Conservation (phyloP, 1,140 invertebrate species). For the Caenorhabditis briggsae region DNA sequence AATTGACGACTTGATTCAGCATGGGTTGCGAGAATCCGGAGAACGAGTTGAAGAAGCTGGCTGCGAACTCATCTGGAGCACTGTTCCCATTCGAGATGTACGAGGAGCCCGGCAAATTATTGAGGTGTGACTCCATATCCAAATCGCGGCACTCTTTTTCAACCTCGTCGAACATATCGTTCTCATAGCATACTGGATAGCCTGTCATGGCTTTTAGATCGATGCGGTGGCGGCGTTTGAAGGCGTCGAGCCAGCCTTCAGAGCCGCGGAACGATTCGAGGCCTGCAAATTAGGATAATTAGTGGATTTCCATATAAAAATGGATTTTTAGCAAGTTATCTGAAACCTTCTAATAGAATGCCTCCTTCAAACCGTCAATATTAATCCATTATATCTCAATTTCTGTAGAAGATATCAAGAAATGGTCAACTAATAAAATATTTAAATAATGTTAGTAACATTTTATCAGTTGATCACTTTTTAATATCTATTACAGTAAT, state of each 20-base stretch:
- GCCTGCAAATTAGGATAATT: conserved; percentile 21
- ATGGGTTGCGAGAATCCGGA: not conserved
- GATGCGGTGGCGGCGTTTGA: conserved; percentile 66
- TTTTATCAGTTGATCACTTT: too few species aligned
- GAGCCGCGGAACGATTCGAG: conserved; percentile 58
- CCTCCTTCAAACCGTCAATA: too few species aligned
- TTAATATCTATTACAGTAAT: too few species aligned
- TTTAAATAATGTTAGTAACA: too few species aligned
- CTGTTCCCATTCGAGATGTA: not conserved
- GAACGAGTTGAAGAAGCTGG: not conserved
- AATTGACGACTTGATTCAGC: not conserved
- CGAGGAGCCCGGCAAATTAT: not conserved
- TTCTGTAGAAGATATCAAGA: too few species aligned
- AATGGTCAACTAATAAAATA: too few species aligned
- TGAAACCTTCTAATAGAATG: too few species aligned
- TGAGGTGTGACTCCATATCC: conserved; percentile 2
- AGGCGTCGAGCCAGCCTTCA: conserved; percentile 65
- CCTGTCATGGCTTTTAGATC: conserved; percentile 62
- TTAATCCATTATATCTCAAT: too few species aligned
- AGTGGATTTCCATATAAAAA: too few species aligned
- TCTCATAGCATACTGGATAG: conserved; percentile 52
- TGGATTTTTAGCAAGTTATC: too few species aligned
- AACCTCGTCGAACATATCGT: conserved; percentile 48
- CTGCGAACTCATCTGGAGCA: conserved; percentile 6
- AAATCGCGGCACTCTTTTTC: conserved; percentile 29